phyloP scores from a whole-genome alignment of 2,113 vertebrate genomes.

The Odontophorus gujanensis region DNA sequence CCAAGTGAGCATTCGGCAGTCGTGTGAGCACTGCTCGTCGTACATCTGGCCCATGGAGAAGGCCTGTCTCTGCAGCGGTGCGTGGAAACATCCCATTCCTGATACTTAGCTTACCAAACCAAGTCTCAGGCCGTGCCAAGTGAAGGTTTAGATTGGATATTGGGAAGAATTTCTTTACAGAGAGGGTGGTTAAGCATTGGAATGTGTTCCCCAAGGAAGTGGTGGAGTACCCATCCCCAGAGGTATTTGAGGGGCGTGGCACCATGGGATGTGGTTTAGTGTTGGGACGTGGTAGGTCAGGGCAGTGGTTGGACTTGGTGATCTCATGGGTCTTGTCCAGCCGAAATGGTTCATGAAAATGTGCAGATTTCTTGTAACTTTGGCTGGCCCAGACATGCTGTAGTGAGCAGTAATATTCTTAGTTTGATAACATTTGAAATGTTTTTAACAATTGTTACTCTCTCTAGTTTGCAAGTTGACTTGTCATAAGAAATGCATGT shows the following conservation, averaged over 20 bases:
- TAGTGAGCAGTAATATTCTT: background rate
- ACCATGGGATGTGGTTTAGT: background rate
- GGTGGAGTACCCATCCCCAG: background rate
- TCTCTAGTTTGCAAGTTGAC: conserved; percentile 92
- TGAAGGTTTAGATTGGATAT: background rate
- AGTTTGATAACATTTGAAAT: background rate
- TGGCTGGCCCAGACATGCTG: background rate
- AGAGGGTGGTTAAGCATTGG: background rate
- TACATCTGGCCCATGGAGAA: conserved; percentile 99
- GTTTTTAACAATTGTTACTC: background rate
- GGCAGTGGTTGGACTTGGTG: background rate
- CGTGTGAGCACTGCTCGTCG: conserved; percentile 92
- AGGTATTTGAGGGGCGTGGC: too few relatives aligned
- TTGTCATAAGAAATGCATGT: conserved; percentile 95
- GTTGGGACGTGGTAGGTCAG: background rate
- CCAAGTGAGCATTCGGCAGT: conserved; percentile 96
- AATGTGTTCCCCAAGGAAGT: background rate
- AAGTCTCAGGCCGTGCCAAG: background rate
- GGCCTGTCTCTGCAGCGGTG: conserved; percentile 93
- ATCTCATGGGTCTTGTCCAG: background rate
- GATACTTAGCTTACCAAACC: accelerated
- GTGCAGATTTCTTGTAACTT: background rate
- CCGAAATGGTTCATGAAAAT: background rate
- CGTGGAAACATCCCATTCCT: conserved; percentile 52
- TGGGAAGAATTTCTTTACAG: background rate